Percentiles rank a stretch among this genome's conserved stretches.
Evolutionary conservation across 2,888 invertebrate genomes (phyloP).

Genomic region (Timema cristinae): DNA sequence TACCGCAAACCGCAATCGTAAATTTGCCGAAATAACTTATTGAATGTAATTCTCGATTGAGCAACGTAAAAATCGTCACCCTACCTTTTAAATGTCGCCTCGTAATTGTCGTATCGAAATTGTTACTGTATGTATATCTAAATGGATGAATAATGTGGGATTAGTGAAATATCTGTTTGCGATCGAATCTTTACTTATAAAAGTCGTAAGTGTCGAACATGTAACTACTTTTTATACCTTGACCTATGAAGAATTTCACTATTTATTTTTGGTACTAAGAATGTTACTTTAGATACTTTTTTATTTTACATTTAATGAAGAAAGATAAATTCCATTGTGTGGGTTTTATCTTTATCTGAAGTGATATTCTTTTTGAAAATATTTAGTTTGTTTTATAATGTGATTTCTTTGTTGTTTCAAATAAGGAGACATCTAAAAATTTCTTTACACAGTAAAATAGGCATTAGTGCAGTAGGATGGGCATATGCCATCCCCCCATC

Average conservation of each 20-base stretch:
- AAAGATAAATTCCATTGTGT: not conserved
- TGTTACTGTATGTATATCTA: conserved; percentile 28
- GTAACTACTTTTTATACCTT: too few relatives aligned
- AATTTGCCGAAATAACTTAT: conserved; percentile 28
- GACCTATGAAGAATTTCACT: too few relatives aligned
- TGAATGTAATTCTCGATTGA: conserved; percentile 27
- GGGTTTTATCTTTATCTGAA: not conserved
- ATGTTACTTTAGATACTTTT: too few relatives aligned
- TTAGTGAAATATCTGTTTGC: too few relatives aligned
- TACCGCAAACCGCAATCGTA: conserved; percentile 26
- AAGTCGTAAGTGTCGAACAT: too few relatives aligned
- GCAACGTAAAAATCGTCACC: conserved; percentile 23
- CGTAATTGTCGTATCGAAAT: conserved; percentile 29
- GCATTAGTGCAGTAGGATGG: too few relatives aligned
- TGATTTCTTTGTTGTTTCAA: not conserved
- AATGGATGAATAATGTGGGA: too few relatives aligned
- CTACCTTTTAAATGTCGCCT: conserved; percentile 28
- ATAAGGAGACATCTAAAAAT: too few relatives aligned
- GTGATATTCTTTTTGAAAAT: not conserved
- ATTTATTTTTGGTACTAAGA: too few relatives aligned
- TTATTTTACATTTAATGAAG: too few relatives aligned
- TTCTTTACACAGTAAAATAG: not conserved
- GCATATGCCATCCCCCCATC: too few relatives aligned
- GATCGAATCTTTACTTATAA: too few relatives aligned
- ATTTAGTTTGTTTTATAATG: conserved; percentile 14